phyloP scores from a whole-genome alignment of 2,113 vertebrate species.

The Sander vitreus region DNA sequence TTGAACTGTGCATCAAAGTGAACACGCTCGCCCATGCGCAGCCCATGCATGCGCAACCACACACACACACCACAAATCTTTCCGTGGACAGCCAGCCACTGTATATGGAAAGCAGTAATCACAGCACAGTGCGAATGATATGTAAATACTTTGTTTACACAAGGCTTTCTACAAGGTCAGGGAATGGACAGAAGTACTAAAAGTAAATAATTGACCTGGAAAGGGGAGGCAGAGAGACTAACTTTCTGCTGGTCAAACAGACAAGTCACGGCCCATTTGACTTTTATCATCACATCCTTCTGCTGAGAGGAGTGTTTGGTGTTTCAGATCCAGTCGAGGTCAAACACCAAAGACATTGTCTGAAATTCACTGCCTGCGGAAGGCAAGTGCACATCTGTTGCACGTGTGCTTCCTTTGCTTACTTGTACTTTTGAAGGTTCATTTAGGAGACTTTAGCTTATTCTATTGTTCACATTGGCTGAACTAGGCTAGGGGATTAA shows the following conservation, averaged over 20 bases:
- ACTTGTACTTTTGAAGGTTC: slow-evolving; percentile 11
- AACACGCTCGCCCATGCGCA: slow-evolving; percentile 58
- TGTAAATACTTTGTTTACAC: slow-evolving; percentile 66
- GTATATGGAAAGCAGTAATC: slow-evolving; percentile 62
- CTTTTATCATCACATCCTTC: slow-evolving; percentile 30
- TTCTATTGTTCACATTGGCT: not conserved
- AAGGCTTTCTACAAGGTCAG: slow-evolving; percentile 44
- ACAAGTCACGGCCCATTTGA: slow-evolving; percentile 35
- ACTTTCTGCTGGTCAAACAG: slow-evolving; percentile 47
- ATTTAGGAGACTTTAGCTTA: not conserved
- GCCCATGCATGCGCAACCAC: slow-evolving; percentile 42
- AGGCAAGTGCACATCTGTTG: slow-evolving; percentile 12
- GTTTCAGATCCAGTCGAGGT: slow-evolving; percentile 47
- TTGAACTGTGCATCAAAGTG: slow-evolving; percentile 84
- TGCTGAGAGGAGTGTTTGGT: slow-evolving; percentile 28
- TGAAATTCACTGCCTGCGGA: slow-evolving; percentile 11
- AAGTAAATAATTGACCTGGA: slow-evolving; percentile 56
- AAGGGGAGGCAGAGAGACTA: not conserved
- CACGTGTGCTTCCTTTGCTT: not conserved
- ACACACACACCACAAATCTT: slow-evolving; percentile 54
- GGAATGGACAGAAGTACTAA: slow-evolving; percentile 40
- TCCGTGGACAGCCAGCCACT: slow-evolving; percentile 46
- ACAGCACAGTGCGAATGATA: slow-evolving; percentile 48
- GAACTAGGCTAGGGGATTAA: not conserved
- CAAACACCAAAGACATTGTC: slow-evolving; percentile 44